Base-by-base conservation (phyloP, 92 coral and sea anemone species). In the Porites lobata region DNA sequence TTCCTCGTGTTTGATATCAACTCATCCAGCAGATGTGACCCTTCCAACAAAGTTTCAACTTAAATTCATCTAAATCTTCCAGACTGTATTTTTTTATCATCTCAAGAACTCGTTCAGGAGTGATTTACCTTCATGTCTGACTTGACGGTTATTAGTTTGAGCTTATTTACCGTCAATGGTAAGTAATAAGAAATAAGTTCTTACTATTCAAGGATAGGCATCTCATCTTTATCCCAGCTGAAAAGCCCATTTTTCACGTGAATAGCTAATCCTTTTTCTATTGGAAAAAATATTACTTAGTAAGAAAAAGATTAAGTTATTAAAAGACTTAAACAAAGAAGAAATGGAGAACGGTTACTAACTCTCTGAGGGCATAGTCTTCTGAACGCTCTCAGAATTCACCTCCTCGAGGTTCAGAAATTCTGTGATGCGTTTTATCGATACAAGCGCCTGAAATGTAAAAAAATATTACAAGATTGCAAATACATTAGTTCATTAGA, bases 231-330 rank as follows among this genome's bases (percentile, higher is more conserved):
- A 66, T 92, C 96, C 99, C 99, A 97, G 19, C 96, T 77, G 72
- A 97, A 97, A 2, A 93, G 85, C 19, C 96, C 99, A 70, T 92
- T 95, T 50, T 94, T 98, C 19, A 97, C 92, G 76, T 93, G 98
- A 58, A 95, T 86, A 9, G 93, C 83, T 81, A 92, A 94, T 52
- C 86, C 78, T 65, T 91, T 80, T 65, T 89, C 95, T 96, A 71
- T 69, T 19, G 1, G 32, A 57, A 47, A 52, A 80, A 29, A 29
- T 29, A 29, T 29, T 29, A 29, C 32, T 29, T 29, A 29, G 32
- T 29, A 65, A 32, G 24, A 65, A 65, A 8, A 6, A 65, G 8
- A 26, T 29, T 19, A 22, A 79, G 38, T 13, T 18, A 9, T 9
- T 61, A 1, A 1, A 12, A 1, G 24, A 89, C 98, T 92, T 53